A percentile compares a stretch with the other conserved stretches of the same genome.
Conservation (phyloP, 2,888 invertebrate species). For the Cremastinae sp. region DNA sequence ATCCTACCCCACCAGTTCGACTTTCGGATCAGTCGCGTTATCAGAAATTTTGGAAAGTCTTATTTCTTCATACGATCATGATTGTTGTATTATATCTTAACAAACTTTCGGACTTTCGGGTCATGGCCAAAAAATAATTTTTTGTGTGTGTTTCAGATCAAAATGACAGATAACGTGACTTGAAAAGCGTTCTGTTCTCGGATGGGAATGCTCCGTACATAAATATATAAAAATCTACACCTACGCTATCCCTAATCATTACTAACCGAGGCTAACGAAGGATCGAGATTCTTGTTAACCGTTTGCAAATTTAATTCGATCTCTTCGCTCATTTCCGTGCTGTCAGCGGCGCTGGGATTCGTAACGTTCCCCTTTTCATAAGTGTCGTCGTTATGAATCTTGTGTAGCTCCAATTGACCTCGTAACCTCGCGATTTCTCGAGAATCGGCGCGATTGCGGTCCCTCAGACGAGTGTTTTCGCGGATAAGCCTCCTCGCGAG, state of each 20-base stretch:
- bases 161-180: neutral
- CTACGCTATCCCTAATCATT: conserved; percentile 71
- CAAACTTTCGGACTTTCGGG: neutral
- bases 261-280: conserved; percentile 64
- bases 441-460: conserved; percentile 68
- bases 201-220: conserved; percentile 23
- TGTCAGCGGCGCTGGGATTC: conserved; percentile 73
- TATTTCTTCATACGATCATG: too few species aligned
- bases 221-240: conserved; percentile 34
- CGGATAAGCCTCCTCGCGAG: conserved; percentile 68
- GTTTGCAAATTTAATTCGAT: conserved; percentile 61
- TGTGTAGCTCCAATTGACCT: conserved; percentile 69
- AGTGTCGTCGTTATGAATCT: conserved; percentile 51
- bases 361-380: conserved; percentile 47
- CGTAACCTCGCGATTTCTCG: conserved; percentile 74
- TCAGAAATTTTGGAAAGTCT: conserved; percentile 12
- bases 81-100: neutral
- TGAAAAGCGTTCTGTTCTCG: neutral
- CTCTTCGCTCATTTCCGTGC: conserved; percentile 73
- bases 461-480: conserved; percentile 64
- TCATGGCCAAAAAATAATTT: neutral
- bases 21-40: neutral
- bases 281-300: conserved; percentile 69
- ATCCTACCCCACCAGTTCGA: too few species aligned
- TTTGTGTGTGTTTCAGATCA: neutral